Conservation (phyloP, 2,797 vertebrate species). For the Ptychobarbus kaznakovi region DNA sequence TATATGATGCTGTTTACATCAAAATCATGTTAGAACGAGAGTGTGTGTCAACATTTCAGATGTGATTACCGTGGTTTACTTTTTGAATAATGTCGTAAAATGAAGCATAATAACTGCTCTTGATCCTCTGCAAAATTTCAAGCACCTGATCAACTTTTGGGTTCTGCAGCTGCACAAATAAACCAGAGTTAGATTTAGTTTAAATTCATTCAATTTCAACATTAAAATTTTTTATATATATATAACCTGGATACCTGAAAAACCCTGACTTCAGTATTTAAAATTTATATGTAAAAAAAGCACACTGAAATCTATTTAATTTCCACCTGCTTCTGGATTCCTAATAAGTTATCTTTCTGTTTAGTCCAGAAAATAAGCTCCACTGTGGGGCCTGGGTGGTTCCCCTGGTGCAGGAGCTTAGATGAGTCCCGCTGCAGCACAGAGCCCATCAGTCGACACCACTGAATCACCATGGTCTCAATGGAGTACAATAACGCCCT, state of each 20-base stretch:
- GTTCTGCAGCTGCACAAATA: conserved; percentile 70
- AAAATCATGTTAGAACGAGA: neutral
- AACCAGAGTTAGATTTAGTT: neutral
- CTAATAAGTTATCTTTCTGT: conserved; percentile 77
- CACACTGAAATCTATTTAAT: neutral
- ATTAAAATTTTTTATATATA: neutral
- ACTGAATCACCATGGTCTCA: conserved; percentile 78
- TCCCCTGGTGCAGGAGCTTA: conserved; percentile 66
- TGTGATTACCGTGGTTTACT: conserved; percentile 71
- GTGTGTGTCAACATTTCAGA: conserved; percentile 19
- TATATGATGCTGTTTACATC: neutral
- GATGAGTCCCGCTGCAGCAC: conserved; percentile 78
- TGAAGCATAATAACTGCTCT: conserved; percentile 75
- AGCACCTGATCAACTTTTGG: conserved; percentile 73
- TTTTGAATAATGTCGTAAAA: conserved; percentile 76
- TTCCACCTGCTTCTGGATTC: conserved; percentile 79
- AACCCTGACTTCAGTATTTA: neutral
- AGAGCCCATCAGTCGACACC: conserved; percentile 75
- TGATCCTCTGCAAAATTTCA: conserved; percentile 75
- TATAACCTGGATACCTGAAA: neutral
- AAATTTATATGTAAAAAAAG: neutral
- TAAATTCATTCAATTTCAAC: neutral
- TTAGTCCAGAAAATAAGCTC: conserved; percentile 84
- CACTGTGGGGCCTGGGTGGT: conserved; percentile 73
- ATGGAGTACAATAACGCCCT: conserved; percentile 75